A percentile compares a stretch with the other conserved stretches of the same genome.
Conservation (phyloP, 2,113 vertebrate species). For the Boleophthalmus pectinirostris region DNA sequence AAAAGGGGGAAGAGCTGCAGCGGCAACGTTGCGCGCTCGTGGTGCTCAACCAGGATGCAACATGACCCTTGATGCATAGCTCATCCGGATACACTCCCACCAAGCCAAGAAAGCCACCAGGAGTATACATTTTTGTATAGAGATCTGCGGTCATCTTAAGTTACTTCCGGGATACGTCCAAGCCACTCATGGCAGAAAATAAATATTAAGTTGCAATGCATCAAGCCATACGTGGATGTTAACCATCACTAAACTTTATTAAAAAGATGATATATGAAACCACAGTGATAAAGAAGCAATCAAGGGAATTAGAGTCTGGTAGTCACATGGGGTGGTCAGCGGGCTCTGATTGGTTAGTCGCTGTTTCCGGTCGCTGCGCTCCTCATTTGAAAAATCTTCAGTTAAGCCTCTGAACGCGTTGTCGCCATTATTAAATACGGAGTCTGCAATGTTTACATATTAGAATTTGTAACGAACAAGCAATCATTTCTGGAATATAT, state of each 20-base stretch:
- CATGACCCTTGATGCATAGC: slow-evolving; percentile 1
- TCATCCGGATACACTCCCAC: slow-evolving; percentile 11
- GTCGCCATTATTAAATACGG: slow-evolving; percentile 44
- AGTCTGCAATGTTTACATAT: slow-evolving; percentile 4
- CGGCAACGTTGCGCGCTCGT: background rate
- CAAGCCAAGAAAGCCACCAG: fast-evolving
- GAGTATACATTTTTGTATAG: fast-evolving
- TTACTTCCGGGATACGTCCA: slow-evolving; percentile 31
- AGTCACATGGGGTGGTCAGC: background rate
- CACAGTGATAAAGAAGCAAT: background rate
- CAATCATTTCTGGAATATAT: background rate
- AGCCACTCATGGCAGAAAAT: background rate
- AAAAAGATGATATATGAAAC: background rate
- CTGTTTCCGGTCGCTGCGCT: slow-evolving; percentile 43
- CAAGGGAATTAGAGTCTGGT: background rate
- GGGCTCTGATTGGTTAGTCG: slow-evolving; percentile 48
- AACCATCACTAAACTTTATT: background rate
- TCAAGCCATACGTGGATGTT: background rate
- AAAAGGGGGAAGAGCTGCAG: slow-evolving; percentile 19
- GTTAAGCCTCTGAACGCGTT: background rate
- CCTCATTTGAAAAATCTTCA: slow-evolving; percentile 61
- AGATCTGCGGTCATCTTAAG: slow-evolving; percentile 25
- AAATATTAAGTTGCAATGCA: background rate
- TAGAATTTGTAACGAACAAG: background rate
- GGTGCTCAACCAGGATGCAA: background rate